These are phyloP conservation scores for Ptychobarbus kaznakovi DNA, from an alignment of 2,797 vertebrate genomes.

Conservation along the genomic window DNA sequence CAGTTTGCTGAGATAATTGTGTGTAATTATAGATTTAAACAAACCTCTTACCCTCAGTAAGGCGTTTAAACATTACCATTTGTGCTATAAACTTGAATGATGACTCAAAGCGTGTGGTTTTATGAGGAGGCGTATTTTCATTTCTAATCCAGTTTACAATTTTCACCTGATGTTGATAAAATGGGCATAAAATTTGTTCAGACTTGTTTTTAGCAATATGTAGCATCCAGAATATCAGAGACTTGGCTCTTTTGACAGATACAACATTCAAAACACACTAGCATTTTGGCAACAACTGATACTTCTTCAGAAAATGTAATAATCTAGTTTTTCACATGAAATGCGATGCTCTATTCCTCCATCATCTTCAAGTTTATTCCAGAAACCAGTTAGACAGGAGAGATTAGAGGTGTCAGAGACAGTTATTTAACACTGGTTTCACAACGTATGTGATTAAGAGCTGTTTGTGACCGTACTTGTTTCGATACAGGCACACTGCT, in stretches of 20 bases:
- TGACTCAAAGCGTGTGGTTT: neutral
- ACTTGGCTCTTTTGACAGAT: neutral
- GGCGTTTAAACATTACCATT: neutral
- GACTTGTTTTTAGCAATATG: neutral
- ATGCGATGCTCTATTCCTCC: constrained; percentile 47
- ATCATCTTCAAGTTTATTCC: constrained; percentile 43
- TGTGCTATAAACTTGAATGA: neutral
- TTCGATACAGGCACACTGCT: constrained; percentile 52
- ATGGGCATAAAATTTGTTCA: neutral
- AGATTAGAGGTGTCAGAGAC: constrained; percentile 74
- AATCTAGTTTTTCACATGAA: neutral
- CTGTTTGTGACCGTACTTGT: constrained; percentile 40
- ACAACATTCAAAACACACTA: neutral
- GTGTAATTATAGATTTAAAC: neutral
- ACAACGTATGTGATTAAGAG: constrained; percentile 53
- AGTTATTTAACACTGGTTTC: constrained; percentile 72
- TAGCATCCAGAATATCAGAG: neutral
- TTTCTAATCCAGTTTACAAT: neutral
- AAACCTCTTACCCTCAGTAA: neutral
- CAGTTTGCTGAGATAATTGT: neutral
- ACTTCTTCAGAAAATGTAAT: neutral
- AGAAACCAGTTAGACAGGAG: constrained; percentile 77
- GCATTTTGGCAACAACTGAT: neutral
- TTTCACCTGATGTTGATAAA: neutral
- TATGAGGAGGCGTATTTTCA: neutral